Evolutionary conservation across 1,140 invertebrate genomes (phyloP).

Genomic region (Macrobrachium rosenbergii): DNA sequence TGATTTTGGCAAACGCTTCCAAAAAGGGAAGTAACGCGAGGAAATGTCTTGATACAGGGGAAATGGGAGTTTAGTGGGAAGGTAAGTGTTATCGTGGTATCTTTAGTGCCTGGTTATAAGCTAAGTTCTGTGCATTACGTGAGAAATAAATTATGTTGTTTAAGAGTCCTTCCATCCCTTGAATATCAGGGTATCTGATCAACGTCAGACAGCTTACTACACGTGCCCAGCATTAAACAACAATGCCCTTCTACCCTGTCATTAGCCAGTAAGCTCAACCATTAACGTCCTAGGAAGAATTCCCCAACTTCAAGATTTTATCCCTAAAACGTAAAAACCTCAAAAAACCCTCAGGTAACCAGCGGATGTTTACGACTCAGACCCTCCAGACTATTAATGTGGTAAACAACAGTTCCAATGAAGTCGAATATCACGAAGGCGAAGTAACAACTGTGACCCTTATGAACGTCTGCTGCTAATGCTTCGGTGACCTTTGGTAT

Average conservation of each 20-base stretch:
- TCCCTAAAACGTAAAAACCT: not conserved
- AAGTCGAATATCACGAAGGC: not conserved
- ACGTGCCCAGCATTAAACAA: constrained; percentile 6
- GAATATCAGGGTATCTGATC: too few species aligned
- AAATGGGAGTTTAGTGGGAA: too few species aligned
- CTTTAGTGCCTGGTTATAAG: too few species aligned
- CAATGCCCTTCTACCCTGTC: not conserved
- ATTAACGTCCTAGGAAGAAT: not conserved
- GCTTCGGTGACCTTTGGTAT: not conserved
- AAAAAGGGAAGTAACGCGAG: too few species aligned
- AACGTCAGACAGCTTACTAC: not conserved
- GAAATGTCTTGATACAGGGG: too few species aligned
- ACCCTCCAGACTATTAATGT: not conserved
- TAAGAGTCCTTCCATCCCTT: too few species aligned
- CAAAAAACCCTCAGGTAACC: not conserved
- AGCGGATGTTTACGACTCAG: not conserved
- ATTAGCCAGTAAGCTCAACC: not conserved
- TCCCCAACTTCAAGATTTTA: constrained; percentile 18
- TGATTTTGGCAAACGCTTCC: too few species aligned
- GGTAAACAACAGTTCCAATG: not conserved
- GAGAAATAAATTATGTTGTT: too few species aligned
- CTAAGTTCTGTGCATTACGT: too few species aligned
- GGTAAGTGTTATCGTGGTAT: too few species aligned
- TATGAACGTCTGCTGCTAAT: not conserved
- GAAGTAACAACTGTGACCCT: not conserved